Evolutionary conservation across 2,888 invertebrate genomes (phyloP), one percentile per base, ranked within the genome.

Genomic region (Eudemis profundana): DNA sequence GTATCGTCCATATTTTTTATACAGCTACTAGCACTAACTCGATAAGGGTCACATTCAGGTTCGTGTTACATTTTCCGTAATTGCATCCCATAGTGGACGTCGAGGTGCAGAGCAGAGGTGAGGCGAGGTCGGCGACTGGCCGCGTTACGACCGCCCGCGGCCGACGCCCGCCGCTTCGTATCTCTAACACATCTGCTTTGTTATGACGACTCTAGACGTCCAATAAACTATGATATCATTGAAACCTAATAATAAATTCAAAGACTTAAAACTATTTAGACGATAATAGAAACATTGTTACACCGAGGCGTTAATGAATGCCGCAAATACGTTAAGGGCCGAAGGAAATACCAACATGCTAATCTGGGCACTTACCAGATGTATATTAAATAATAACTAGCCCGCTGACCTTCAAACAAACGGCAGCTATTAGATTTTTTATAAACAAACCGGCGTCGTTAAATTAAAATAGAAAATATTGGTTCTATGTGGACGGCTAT

Each of bases 51-150:
- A 36, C 29, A 10, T 61, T 51, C 29, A 38, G 38, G 27, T 33
- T 46, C 10, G 54, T 49, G 40, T 29, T n/a, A 19, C 36, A 46
- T 23, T 61, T 56, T 33, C 54, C 42, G 46, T 65, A 60, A 59
- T 65, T 47, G 65, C 60, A 60, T 59, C 65, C 40, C 38, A 46
- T 51, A 53, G 64, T 14, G 38, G 29, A 53, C n/a, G 17, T 40
- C 15, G 53, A 63, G 49, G 54, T 51, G 44, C 53, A 68, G 53
- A 67, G 63, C 57, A 67, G 42, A 68, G 68, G 64, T 50, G 68
- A 68, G 61, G 64, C 56, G 64, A 38, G 64, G 68, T 67, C 67
- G 67, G 64, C 44, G 61, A 61, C 64, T 61, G 68, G 23, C 61
- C 64, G 64, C 64, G 50, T 49, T 64, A 64, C 61, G 49, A 54